phyloP scores from a whole-genome alignment of 2,888 invertebrate species.

The Empis stercorea region DNA sequence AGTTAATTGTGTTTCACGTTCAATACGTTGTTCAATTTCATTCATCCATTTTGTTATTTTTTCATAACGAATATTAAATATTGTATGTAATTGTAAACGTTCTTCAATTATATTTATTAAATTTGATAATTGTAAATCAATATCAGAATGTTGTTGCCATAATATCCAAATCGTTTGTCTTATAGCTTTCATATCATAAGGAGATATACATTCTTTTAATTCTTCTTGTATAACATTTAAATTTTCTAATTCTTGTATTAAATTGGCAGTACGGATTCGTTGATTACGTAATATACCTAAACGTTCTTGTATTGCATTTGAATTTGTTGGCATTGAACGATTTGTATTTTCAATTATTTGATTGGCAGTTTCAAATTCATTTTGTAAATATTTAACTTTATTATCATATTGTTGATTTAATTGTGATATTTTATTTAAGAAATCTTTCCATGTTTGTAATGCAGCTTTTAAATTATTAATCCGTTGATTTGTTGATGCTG shows the following conservation, averaged over 20 bases:
- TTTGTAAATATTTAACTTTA: constrained; percentile 44
- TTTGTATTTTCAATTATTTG: constrained; percentile 45
- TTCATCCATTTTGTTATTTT: constrained; percentile 58
- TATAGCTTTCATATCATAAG: constrained; percentile 67
- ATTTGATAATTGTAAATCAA: constrained; percentile 63
- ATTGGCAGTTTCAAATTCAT: constrained; percentile 51
- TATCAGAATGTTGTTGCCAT: constrained; percentile 66
- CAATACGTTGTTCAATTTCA: constrained; percentile 52
- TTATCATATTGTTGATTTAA: constrained; percentile 52
- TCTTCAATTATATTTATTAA: constrained; percentile 62
- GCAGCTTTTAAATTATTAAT: constrained; percentile 70
- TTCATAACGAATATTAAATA: constrained; percentile 53
- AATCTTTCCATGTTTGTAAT: constrained; percentile 68
- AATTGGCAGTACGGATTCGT: constrained; percentile 37
- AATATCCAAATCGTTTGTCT: constrained; percentile 66
- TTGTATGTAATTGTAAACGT: constrained; percentile 52
- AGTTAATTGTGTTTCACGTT: constrained; percentile 42
- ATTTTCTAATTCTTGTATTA: constrained; percentile 51
- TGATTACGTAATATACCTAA: constrained; percentile 49
- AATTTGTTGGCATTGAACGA: constrained; percentile 43
- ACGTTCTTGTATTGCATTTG: constrained; percentile 49
- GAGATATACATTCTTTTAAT: constrained; percentile 71
- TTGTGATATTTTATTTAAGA: constrained; percentile 52
- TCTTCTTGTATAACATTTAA: constrained; percentile 66
- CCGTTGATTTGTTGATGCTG: constrained; percentile 60